Evolutionary conservation across 2,888 invertebrate species (phyloP).

Genomic region (Gryllus longicercus): DNA sequence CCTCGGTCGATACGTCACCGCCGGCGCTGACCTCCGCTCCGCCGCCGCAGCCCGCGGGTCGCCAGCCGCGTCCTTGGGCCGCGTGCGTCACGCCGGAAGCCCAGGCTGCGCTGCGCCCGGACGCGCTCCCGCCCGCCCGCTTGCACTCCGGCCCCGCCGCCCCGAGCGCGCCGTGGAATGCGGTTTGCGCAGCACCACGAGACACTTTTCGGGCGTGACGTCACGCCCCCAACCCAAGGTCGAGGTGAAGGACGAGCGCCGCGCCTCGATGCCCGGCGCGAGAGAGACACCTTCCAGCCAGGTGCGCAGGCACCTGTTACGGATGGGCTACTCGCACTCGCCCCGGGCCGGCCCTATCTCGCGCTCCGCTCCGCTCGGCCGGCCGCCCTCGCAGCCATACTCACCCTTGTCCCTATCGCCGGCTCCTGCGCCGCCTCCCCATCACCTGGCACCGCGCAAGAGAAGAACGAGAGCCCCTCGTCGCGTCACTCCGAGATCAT

Average conservation of each 20-base stretch:
- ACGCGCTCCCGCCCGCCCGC: not conserved
- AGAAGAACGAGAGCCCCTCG: too few relatives aligned
- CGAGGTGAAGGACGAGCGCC: not conserved
- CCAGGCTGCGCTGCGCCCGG: not conserved
- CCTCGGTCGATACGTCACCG: not conserved
- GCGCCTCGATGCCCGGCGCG: not conserved
- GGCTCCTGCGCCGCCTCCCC: not conserved
- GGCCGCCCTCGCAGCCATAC: not conserved
- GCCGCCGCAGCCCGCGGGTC: not conserved
- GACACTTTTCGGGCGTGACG: not conserved
- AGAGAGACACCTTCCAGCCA: not conserved
- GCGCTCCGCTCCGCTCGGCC: not conserved
- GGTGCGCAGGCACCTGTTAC: too few relatives aligned
- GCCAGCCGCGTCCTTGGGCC: not conserved
- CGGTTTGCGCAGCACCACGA: not conserved
- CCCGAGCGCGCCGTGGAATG: not conserved
- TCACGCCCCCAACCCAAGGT: not conserved
- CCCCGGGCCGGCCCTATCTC: too few relatives aligned
- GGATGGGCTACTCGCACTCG: too few relatives aligned
- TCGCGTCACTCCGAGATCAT: too few relatives aligned
- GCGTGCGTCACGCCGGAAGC: not conserved
- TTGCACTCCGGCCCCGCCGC: not conserved
- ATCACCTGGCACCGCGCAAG: not conserved
- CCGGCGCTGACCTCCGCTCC: constrained; percentile 1
- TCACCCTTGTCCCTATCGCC: not conserved